Evolutionary conservation across 2,888 invertebrate species (phyloP), one percentile per base, ranked within the genome.

Genomic region (Chesias legatella): DNA sequence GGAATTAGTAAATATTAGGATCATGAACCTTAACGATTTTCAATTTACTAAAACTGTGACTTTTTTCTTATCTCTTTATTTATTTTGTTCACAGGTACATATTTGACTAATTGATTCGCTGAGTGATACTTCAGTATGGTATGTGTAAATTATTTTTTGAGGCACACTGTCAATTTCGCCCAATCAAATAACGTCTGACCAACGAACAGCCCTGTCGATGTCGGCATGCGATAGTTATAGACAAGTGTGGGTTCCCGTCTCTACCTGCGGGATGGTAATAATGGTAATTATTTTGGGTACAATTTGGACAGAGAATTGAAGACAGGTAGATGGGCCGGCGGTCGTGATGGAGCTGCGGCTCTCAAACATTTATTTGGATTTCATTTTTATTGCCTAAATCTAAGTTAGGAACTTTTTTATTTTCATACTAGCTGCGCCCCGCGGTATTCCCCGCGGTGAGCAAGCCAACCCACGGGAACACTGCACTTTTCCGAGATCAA

Each of bases 241-340:
- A 51, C 51, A 33, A 46, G 39, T 30, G 31, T 23, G 38, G 43
- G 43, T 30, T 33, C 7, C 27, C 10, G 40, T 29, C 32, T 40
- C 43, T 48, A 48, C 48, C 48, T 48, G 48, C 32, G 25, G 41
- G 35, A n/a, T 39, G 31, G 67, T 83, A 82, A 83, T 83, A 76
- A 79, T 72, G 72, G 74, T 75, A 80, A 85, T 84, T 83, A 84
- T 81, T 78, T 75, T 60, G 72, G 74, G 67, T 69, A 76, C 74
- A 72, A 69, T 79, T 78, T 72, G 66, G 73, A 63, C 64, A 67
- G 55, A 51, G 58, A 67, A 70, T 55, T 66, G 62, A 47, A 51
- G 47, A 63, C 79, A 79, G 81, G 79, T 75, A 79, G 65, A 63
- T 56, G 56, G 50, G 65, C 56, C 33, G 30, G 33, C 48, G 30